phyloP scores from a whole-genome alignment of 1,140 invertebrate species.

The Achatina immaculata region DNA sequence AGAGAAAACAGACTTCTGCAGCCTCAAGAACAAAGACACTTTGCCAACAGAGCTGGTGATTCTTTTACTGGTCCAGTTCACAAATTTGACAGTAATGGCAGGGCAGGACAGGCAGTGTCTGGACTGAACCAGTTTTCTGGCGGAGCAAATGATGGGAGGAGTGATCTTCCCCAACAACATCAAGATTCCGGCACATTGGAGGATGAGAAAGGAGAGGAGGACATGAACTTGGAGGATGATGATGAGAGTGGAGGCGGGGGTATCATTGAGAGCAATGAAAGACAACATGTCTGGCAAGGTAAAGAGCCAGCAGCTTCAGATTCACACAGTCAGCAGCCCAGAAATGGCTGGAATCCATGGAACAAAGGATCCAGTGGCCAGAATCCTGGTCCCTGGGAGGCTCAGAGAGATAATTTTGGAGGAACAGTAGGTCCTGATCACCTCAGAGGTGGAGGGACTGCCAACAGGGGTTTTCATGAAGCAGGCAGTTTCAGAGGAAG shows the following conservation, averaged over 20 bases:
- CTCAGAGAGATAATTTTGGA: not conserved
- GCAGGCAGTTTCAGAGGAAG: conserved; percentile 18
- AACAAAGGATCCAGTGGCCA: not conserved
- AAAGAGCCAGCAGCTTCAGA: not conserved
- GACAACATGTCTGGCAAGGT: not conserved
- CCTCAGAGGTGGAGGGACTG: conserved; percentile 27
- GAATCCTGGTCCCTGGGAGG: not conserved
- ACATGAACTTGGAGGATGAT: conserved; percentile 45
- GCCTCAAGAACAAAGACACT: not conserved
- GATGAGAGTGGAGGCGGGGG: conserved; percentile 20
- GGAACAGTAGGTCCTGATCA: not conserved
- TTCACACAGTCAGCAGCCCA: not conserved
- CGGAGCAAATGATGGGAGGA: not conserved
- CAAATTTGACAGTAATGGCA: not conserved
- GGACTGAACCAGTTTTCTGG: not conserved
- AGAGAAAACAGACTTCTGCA: not conserved
- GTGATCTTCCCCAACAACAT: not conserved
- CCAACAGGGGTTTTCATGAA: conserved; percentile 20
- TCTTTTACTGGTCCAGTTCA: not conserved
- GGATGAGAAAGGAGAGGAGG: conserved; percentile 43
- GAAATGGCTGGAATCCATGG: conserved; percentile 4
- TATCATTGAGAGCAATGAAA: conserved; percentile 11
- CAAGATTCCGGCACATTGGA: not conserved
- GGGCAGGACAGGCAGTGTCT: not conserved
- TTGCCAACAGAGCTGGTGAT: not conserved